Percentiles rank a stretch among this genome's conserved stretches.
These are phyloP conservation scores for Peromyscus aztecus DNA, from an alignment of 2,797 vertebrate genomes.

Conservation along the genomic window DNA sequence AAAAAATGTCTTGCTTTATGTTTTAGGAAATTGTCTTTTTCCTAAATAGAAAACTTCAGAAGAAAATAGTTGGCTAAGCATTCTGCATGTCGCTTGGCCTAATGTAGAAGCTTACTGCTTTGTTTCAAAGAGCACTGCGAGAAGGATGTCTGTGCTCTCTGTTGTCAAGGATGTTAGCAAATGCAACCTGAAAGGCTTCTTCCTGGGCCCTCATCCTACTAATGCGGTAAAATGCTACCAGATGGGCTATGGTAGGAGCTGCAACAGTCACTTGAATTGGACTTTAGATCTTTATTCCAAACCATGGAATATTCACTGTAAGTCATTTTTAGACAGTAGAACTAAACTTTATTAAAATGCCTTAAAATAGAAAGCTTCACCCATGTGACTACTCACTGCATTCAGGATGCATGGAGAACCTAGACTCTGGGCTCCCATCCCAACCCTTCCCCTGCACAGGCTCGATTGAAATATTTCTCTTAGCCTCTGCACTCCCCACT, in stretches of 20 bases:
- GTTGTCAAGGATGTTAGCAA: neutral
- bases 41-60: conserved; percentile 21
- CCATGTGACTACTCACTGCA: neutral
- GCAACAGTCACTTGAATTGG: neutral
- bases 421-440: neutral
- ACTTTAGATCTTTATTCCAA: conserved; percentile 61
- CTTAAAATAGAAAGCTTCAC: neutral
- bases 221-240: conserved; percentile 42
- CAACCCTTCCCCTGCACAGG: neutral
- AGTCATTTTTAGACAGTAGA: conserved; percentile 34
- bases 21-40: conserved; percentile 64
- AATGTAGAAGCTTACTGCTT: conserved; percentile 19
- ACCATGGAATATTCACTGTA: neutral
- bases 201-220: neutral
- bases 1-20: neutral
- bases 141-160: neutral
- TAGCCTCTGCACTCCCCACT: neutral
- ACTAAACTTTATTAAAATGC: conserved; percentile 35
- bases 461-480: neutral
- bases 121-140: neutral
- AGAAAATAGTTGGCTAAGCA: neutral
- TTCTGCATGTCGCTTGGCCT: neutral
- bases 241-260: neutral
- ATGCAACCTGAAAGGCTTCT: neutral
- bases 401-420: neutral